These are phyloP conservation scores for Tyto alba DNA, from an alignment of 2,113 vertebrate genomes.

Conservation along the genomic window DNA sequence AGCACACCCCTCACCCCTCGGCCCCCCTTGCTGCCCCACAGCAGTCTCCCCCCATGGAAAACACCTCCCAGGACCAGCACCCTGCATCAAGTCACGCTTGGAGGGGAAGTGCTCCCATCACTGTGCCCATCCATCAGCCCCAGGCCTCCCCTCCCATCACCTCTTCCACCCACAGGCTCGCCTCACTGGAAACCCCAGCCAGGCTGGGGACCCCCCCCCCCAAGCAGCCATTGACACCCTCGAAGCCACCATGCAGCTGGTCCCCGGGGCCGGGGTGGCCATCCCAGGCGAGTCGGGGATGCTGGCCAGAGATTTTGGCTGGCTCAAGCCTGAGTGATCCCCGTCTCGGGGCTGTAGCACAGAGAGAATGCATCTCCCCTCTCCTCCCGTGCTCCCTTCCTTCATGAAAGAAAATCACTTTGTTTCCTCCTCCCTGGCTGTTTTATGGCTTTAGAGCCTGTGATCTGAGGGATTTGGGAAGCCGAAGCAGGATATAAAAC, in stretches of 20 bases:
- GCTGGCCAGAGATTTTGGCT: not conserved
- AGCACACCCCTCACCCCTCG: not conserved
- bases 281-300: not conserved
- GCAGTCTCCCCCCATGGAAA: not conserved
- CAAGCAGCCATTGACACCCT: not conserved
- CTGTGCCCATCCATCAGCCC: not conserved
- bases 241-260: not conserved
- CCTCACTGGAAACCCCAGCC: not conserved
- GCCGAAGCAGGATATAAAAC: not conserved
- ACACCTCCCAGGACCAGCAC: not conserved
- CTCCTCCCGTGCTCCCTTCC: not conserved
- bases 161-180: not conserved
- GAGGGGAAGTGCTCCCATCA: not conserved
- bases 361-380: not conserved
- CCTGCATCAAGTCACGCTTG: not conserved
- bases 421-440: not conserved
- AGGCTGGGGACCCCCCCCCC: not conserved
- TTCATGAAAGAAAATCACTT: not conserved
- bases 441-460: not conserved
- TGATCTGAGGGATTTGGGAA: not conserved
- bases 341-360: not conserved
- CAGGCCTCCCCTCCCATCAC: not conserved
- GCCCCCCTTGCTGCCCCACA: not conserved
- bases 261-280: not conserved
- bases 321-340: rapidly evolving